phyloP scores from a whole-genome alignment of 2,888 invertebrate species.

The Mesorhabditis spiculigera region DNA sequence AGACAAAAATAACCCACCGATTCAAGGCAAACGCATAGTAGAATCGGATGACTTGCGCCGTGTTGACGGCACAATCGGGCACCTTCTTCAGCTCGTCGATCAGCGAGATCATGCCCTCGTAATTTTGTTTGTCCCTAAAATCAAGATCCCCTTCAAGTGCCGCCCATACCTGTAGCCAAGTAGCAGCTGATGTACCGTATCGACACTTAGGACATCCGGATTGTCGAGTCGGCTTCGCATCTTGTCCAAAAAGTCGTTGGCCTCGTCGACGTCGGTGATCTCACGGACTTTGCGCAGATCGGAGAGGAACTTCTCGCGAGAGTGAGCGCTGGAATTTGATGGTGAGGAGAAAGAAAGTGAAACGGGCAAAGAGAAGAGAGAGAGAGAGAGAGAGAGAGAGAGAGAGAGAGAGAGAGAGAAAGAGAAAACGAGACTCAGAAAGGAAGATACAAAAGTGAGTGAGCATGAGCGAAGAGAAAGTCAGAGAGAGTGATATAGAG shows the following conservation, averaged over 20 bases:
- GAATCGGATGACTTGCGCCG: slow-evolving; percentile 84
- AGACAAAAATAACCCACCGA: slow-evolving; percentile 64
- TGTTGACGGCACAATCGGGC: slow-evolving; percentile 80
- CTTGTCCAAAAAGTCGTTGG: slow-evolving; percentile 71
- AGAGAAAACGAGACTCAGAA: slow-evolving; percentile 10
- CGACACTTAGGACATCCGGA: slow-evolving; percentile 89
- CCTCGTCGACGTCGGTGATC: slow-evolving; percentile 74
- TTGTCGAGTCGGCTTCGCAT: slow-evolving; percentile 88
- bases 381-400: too few relatives aligned
- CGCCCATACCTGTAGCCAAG: slow-evolving; percentile 42
- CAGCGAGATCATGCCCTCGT: slow-evolving; percentile 89
- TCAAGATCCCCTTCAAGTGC: slow-evolving; percentile 64
- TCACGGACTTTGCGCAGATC: slow-evolving; percentile 90
- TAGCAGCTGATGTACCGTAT: slow-evolving; percentile 72
- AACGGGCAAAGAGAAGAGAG: too few relatives aligned
- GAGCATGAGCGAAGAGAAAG: too few relatives aligned
- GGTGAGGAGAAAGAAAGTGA: too few relatives aligned
- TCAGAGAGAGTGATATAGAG: too few relatives aligned
- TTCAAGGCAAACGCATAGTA: slow-evolving; percentile 95
- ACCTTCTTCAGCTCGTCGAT: slow-evolving; percentile 87
- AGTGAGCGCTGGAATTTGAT: slow-evolving; percentile 73
- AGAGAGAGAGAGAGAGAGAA: too few relatives aligned
- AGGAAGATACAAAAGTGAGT: neutral
- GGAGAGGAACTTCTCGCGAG: slow-evolving; percentile 89
- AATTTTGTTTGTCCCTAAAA: slow-evolving; percentile 58